Base-by-base conservation (phyloP, 53 echinoderm and acorn worm genomes). In the Stichopus horrens region DNA sequence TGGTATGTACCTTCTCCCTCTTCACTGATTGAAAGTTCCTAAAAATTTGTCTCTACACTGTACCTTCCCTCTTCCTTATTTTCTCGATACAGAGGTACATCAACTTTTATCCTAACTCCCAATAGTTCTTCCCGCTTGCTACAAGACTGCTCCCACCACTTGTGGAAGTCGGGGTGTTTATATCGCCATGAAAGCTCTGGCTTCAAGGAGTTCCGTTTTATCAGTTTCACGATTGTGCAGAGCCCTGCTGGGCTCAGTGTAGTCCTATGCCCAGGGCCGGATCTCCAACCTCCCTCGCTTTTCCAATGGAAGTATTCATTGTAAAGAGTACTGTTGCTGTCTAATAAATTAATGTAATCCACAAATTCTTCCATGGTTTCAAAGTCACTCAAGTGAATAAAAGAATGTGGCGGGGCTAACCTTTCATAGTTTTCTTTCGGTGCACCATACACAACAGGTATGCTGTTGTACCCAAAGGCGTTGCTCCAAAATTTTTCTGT, bases 401-500 rank as follows among this genome's bases (percentile, higher is more conserved):
- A 92, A 18, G 92, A 92, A 74, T 92, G 67, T 8, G 92, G 92
- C 18, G 92, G 92, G 14, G 92, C 92, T 80, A 84, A 73, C 52
- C 92, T 92, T 8, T 60, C 87, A 55, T 92, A 92, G 78, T 92
- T 90, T 74, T 92, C 92, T n/a, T 80, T 79, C 7, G 87, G 86
- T 59, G 92, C 92, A 5, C 92, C 92, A 85, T 82, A 92, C 7
- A 87, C 92, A 18, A 92, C 74, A 58, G 92, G 92, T 71, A 92
- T 86, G 90, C 89, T 89, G 8, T 86, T 89, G 11, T 63, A 52
- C 14, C 76, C 86, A 53, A 90, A 92, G 14, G 37, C 92, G 37
- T 92, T 92, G 87, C 21, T 79, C 92, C 92, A 92, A 65, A 89
- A 92, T 75, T 92, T 92, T 87, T 92, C 92, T 3, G 92, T 92